Percentiles rank a stretch among this genome's conserved stretches.
These are phyloP conservation scores for Chaetodon auriga DNA, from an alignment of 2,113 vertebrate species.

Conservation along the genomic window DNA sequence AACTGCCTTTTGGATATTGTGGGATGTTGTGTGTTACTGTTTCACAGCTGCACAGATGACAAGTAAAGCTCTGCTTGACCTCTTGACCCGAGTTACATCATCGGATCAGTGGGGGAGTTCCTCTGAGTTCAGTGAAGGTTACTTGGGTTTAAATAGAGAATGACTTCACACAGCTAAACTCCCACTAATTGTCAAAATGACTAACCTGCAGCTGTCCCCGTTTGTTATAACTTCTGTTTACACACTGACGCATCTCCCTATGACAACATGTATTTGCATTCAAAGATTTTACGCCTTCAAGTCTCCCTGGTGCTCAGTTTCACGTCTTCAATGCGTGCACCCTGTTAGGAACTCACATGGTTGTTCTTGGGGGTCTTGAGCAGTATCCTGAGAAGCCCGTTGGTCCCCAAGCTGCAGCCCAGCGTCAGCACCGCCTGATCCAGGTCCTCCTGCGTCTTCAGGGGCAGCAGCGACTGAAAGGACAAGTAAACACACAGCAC, in stretches of 20 bases:
- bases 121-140: not conserved
- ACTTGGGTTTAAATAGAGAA: not conserved
- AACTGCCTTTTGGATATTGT: too few species aligned
- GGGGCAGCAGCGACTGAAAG: slow-evolving; percentile 86
- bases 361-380: slow-evolving; percentile 91
- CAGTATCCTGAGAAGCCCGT: slow-evolving; percentile 88
- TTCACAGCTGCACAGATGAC: too few species aligned
- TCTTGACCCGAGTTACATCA: slow-evolving; percentile 30
- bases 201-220: not conserved
- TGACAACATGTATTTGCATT: not conserved
- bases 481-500: slow-evolving; percentile 66
- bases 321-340: not conserved
- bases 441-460: slow-evolving; percentile 94
- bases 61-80: too few species aligned
- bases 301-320: not conserved
- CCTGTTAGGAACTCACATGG: slow-evolving; percentile 84
- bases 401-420: slow-evolving; percentile 85
- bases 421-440: slow-evolving; percentile 88
- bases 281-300: not conserved
- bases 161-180: slow-evolving; percentile 8
- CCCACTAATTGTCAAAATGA: not conserved
- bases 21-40: too few species aligned
- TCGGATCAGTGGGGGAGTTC: slow-evolving; percentile 1
- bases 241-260: not conserved
- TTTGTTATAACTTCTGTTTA: not conserved